Evolutionary conservation across 2,113 vertebrate species (phyloP), one percentile per base, ranked within the genome.

Genomic region (Ciconia stormi): DNA sequence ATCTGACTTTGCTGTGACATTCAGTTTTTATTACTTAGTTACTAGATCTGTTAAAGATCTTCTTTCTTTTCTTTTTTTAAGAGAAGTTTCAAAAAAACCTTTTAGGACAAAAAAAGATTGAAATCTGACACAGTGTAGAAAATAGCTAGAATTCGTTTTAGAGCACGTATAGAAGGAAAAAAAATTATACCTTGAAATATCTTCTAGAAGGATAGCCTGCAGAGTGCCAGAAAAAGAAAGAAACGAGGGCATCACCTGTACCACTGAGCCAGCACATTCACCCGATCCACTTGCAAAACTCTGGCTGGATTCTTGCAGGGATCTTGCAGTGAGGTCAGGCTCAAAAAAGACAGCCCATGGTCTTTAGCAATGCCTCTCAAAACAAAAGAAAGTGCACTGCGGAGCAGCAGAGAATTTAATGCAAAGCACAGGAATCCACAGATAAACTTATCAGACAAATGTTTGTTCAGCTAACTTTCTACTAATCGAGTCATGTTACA

Each of bases 1-100:
- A 89, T 91, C 9, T 36, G n/a, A 94, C 87, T 91, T 93, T 76
- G 66, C 73, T 52, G 5, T 95, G 72, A 91, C 77, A 91, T 87
- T 89, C 65, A 52, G 32, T 52, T 89, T 94, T 89, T 79, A 81
- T 67, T 58, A 73, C 38, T 30, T 67, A 71, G 77, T 89, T 82
- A 61, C 70, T 72, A 78, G 27, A 79, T 62, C 18, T 47, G 38
- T 30, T 78, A 61, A 59, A 82, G 27, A 62, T 26, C 0, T 49
- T 82, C 7, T 29, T 17, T 18, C 15, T 88, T 67, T 56, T 23
- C 12, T 6, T 29, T 44, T n/a, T 42, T 65, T 15, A 36, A 29
- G 20, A 62, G 6, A 74, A 42, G 13, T 55, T 73, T 11, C 1
- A 32, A 56, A 56, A 71, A 63, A 76, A 40, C 3, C 20, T 71